Evolutionary conservation across 2,113 vertebrate genomes (phyloP), one percentile per base, ranked within the genome.

Genomic region (Chascanopsetta lugubris): DNA sequence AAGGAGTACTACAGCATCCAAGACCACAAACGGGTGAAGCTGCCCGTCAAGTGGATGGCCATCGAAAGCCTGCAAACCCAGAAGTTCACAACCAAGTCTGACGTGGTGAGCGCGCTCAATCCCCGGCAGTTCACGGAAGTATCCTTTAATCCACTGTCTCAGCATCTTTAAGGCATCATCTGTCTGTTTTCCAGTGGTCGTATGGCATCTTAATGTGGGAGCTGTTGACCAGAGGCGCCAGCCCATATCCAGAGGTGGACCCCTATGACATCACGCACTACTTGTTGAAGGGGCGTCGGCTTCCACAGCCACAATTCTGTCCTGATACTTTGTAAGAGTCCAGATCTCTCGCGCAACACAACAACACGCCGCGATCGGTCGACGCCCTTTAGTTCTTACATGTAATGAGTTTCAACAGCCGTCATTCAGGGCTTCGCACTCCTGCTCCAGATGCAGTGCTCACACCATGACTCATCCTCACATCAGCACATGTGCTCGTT

Each of bases 21-120:
- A 38, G 92, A 88, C 62, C 94, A 96, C 51, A 93, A 85, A 54
- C 94, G 93, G 0, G 92, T 93, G 27, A 96, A 96, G 80, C 90
- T 99, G 3, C 97, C 97, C 0, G 96, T 99, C 67, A 99, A 99
- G 68, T 99, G 97, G 97, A 99, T 99, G 97, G 96, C 97, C 0
- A 92, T 98, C 13, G 97, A 99, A 86, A 98, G 97, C 75, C 91
- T 99, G 48, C 96, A 97, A 89, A 97, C 94, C 5, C 96, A 98
- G 75, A 97, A 95, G 83, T 99, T 98, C 85, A 98, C 97, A 9
- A 95, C 89, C 43, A 99, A 98, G 78, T 98, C 96, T 0, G 97
- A 99, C 0, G 97, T 98, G 92, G 97, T 98, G 78, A 93, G 95
- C 81, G 7, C 2, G 36, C 15, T 58, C 10, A 1, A 55, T n/a